Evolutionary conservation across 1,140 invertebrate species (phyloP).

Genomic region (Scylla paramamosain): DNA sequence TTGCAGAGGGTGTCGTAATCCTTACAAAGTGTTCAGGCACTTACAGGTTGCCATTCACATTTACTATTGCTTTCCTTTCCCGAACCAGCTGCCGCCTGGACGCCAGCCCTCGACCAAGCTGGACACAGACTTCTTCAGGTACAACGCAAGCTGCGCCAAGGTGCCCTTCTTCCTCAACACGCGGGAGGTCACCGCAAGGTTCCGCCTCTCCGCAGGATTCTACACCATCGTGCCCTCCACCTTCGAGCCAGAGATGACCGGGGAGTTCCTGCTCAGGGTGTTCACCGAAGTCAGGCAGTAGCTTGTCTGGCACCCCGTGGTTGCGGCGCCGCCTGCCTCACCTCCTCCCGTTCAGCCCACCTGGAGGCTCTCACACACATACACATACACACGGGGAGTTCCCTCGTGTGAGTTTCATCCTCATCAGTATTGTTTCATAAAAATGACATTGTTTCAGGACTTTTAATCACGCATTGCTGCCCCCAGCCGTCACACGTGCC

Average conservation of each 20-base stretch:
- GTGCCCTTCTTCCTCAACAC: conserved; percentile 89
- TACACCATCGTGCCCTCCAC: conserved; percentile 84
- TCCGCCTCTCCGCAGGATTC: conserved; percentile 68
- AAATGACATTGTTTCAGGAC: neutral
- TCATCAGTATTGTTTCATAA: neutral
- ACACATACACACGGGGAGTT: neutral
- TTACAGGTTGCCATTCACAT: too few species aligned
- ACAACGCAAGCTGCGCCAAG: conserved; percentile 93
- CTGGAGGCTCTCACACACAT: neutral
- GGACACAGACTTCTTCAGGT: conserved; percentile 96
- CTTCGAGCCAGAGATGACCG: conserved; percentile 82
- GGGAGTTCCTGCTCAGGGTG: conserved; percentile 82
- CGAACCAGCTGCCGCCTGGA: conserved; percentile 50
- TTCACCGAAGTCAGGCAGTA: conserved; percentile 79
- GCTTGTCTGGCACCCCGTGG: neutral
- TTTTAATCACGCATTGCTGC: neutral
- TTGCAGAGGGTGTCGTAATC: too few species aligned
- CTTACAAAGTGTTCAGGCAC: too few species aligned
- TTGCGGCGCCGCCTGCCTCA: neutral
- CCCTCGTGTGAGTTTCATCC: neutral
- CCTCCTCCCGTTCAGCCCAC: too few species aligned
- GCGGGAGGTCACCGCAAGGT: conserved; percentile 72
- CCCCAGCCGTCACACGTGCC: neutral
- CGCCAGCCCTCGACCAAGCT: conserved; percentile 84
- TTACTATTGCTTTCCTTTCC: neutral